Evolutionary conservation across 2,888 invertebrate species (phyloP).

Genomic region (Ornithoptera priamus): DNA sequence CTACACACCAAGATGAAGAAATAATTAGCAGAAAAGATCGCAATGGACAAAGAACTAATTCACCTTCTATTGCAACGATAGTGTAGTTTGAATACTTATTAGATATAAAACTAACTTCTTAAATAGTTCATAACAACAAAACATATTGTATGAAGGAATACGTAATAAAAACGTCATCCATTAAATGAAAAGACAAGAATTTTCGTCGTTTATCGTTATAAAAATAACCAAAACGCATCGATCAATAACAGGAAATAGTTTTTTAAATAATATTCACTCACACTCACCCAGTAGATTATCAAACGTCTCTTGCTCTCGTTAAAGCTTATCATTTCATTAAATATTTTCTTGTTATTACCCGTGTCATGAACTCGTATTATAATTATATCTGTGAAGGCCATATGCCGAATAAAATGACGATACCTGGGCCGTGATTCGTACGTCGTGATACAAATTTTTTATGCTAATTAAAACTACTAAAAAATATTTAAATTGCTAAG

Average conservation of each 20-base stretch:
- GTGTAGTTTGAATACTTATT: too few species aligned
- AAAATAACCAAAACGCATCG: neutral
- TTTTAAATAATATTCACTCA: slow-evolving; percentile 20
- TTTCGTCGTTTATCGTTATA: neutral
- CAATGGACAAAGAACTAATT: too few species aligned
- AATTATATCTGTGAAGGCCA: slow-evolving; percentile 11
- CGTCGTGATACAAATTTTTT: neutral
- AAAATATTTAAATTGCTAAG: neutral
- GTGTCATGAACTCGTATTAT: slow-evolving; percentile 30
- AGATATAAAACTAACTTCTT: too few species aligned
- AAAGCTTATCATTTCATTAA: slow-evolving; percentile 53
- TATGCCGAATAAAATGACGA: slow-evolving; percentile 9
- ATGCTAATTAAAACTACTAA: neutral
- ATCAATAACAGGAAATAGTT: slow-evolving; percentile 16
- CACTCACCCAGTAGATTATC: slow-evolving; percentile 37
- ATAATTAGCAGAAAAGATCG: too few species aligned
- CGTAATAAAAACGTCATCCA: neutral
- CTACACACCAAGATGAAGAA: too few species aligned
- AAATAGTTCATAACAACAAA: too few species aligned
- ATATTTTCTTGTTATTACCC: slow-evolving; percentile 40
- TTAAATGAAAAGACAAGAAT: too few species aligned
- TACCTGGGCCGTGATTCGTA: slow-evolving; percentile 11
- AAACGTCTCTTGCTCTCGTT: slow-evolving; percentile 46
- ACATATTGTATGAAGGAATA: neutral
- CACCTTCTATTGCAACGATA: too few species aligned